Conservation (phyloP, 2,797 vertebrate species). For the Crenichthys baileyi region DNA sequence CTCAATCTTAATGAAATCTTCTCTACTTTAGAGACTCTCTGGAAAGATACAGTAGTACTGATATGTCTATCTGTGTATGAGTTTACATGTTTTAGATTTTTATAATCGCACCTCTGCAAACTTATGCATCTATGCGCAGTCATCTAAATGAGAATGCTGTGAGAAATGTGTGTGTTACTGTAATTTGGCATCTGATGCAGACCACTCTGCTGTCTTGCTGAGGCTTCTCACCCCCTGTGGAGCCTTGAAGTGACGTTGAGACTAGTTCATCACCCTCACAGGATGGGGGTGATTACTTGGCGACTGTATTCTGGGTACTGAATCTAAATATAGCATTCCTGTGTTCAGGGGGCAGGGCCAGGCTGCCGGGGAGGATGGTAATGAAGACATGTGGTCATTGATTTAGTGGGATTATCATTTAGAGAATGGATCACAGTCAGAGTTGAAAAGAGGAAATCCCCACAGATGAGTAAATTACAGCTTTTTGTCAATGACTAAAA, state of each 20-base stretch:
- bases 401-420: slow-evolving; percentile 48
- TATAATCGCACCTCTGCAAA: background rate
- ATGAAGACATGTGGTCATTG: slow-evolving; percentile 59
- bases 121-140: background rate
- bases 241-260: slow-evolving; percentile 47
- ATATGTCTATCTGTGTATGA: background rate
- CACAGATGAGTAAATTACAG: background rate
- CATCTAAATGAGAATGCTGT: background rate
- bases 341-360: slow-evolving; percentile 30
- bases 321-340: slow-evolving; percentile 69
- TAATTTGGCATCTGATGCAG: slow-evolving; percentile 29
- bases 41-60: background rate
- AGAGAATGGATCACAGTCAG: slow-evolving; percentile 7
- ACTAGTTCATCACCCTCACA: slow-evolving; percentile 73
- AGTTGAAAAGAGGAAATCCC: background rate
- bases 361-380: slow-evolving; percentile 32
- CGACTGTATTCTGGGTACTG: slow-evolving; percentile 65
- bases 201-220: slow-evolving; percentile 31
- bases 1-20: background rate
- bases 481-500: background rate
- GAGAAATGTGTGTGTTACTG: slow-evolving; percentile 8
- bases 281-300: slow-evolving; percentile 74
- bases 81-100: background rate
- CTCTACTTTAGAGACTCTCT: background rate
- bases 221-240: slow-evolving; percentile 36